Evolutionary conservation across 1,140 invertebrate species (phyloP), one percentile per base, ranked within the genome.

Genomic region (Pseudomyrmex flavicornis): DNA sequence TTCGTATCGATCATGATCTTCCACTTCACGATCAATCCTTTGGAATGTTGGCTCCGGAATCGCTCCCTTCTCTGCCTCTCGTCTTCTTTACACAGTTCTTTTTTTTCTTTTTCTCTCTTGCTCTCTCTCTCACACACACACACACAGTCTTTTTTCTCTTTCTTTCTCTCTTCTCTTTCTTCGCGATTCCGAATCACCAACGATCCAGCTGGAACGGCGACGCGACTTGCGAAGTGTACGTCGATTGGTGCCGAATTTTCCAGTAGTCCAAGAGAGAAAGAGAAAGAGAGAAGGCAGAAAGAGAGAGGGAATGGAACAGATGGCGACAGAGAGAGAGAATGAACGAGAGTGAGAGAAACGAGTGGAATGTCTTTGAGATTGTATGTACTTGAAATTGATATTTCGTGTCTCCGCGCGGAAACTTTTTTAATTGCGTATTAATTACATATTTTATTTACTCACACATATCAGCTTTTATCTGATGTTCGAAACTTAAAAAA

Each of bases 101-200:
- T 74, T 20, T 20, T 35, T 70, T 20, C 62, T 54, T 58, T 52
- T 50, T 50, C 48, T 22, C 54, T 63, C 48, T 44, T 0, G 4
- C 50, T 50, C 35, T 22, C 54, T 2, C 26, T 35, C 4, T 35
- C 35, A n/a, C n/a, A n/a, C n/a, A n/a, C n/a, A n/a, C n/a, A n/a
- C n/a, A n/a, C n/a, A n/a, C n/a, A 5, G 35, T 35, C 52, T 52
- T 48, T 13, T 22, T 46, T 58, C 52, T 46, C 56, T 17, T 8
- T 80, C 50, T 80, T 10, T 22, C 3, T 58, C 13, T 48, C 0
- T 46, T 44, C 17, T 22, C 66, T 15, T 52, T 52, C 44, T 62
- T 72, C 82, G 76, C 63, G 44, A 79, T 86, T 76, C 73, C 85
- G 76, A 86, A 82, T 89, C 84, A 76, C 77, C 85, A 74, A 20